Base-by-base conservation (phyloP, 2,888 invertebrate species). In the Xanthorhoe spadicearia region DNA sequence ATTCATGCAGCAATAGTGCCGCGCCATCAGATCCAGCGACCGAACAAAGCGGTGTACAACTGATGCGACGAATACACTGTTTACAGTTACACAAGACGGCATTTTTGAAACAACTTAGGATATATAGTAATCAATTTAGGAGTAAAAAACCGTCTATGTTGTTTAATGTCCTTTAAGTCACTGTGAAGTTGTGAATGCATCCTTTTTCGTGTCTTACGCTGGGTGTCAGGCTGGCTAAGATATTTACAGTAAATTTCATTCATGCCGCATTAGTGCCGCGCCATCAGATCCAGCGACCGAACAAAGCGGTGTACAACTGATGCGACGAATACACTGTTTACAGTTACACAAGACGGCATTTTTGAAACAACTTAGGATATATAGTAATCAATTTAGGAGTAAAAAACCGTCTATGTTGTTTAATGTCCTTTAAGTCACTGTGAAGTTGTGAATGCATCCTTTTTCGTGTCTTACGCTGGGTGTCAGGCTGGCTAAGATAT, bases 191-290 rank as follows among this genome's bases (percentile, higher is more conserved):
- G 23, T 3, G 23, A 23, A 23, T 23, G 4, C 1, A 23, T 1
- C 1, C 23, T 23, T 23, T 23, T 23, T 23, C 23, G 23, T 23
- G 23, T 23, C 4, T 23, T 23, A 4, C 2, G 23, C 23, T 23
- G 23, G 2, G 23, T 23, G 4, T 4, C 90, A 90, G 92, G 90
- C 92, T 92, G 92, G 92, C 92, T 85, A 49, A 86, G 92, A 92
- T 93, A 93, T 93, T 93, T 93, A 93, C 93, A 93, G 92, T 92
- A 93, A 92, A 93, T 92, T 92, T 93, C 92, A 92, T 93, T 93
- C 93, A 92, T 92, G 88, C 87, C 85, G 90, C 86, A 92, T 93
- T 93, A 93, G 92, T 92, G 90, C 88, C 91, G 89, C 89, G 77
- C 93, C 93, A 93, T 93, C 93, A 92, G 88, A 87, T 86, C 80